Evolutionary conservation across 1,140 invertebrate species (phyloP).

Genomic region (Drosophila pectinifera): DNA sequence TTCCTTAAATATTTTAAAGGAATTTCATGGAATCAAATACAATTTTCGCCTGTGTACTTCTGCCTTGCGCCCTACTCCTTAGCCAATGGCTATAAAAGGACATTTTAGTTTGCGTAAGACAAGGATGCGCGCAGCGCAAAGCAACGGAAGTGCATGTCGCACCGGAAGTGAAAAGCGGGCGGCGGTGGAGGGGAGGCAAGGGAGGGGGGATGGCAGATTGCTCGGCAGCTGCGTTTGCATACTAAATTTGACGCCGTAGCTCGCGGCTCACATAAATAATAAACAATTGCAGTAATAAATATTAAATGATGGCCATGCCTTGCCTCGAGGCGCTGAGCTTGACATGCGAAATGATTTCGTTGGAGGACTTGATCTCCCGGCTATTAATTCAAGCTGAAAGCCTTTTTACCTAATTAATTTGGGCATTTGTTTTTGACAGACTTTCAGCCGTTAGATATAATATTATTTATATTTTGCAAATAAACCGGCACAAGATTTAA

Average conservation of each 20-base stretch:
- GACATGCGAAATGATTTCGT: conserved; percentile 31
- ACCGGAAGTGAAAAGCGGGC: conserved; percentile 54
- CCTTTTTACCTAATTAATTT: conserved; percentile 3
- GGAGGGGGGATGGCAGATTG: conserved; percentile 16
- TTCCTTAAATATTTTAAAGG: background rate
- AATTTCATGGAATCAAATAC: background rate
- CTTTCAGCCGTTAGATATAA: background rate
- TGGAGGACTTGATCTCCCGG: background rate
- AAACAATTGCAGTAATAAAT: conserved; percentile 62
- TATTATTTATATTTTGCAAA: background rate
- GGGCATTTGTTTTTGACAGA: background rate
- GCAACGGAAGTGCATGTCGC: conserved; percentile 79
- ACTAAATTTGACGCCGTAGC: conserved; percentile 63
- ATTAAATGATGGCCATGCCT: conserved; percentile 58
- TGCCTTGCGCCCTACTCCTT: conserved; percentile 36
- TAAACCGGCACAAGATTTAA: conserved; percentile 6
- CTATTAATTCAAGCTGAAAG: conserved; percentile 5
- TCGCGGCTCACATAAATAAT: conserved; percentile 65
- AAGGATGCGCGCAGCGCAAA: conserved; percentile 56
- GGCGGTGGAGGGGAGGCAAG: background rate
- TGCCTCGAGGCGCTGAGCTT: conserved; percentile 31
- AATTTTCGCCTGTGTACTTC: conserved; percentile 18
- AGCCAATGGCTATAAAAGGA: conserved; percentile 49
- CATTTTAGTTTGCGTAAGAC: conserved; percentile 48
- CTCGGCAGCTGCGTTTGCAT: conserved; percentile 65